Evolutionary conservation across 1,140 invertebrate genomes (phyloP), one percentile per base, ranked within the genome.

Genomic region (Drosophila teissieri): DNA sequence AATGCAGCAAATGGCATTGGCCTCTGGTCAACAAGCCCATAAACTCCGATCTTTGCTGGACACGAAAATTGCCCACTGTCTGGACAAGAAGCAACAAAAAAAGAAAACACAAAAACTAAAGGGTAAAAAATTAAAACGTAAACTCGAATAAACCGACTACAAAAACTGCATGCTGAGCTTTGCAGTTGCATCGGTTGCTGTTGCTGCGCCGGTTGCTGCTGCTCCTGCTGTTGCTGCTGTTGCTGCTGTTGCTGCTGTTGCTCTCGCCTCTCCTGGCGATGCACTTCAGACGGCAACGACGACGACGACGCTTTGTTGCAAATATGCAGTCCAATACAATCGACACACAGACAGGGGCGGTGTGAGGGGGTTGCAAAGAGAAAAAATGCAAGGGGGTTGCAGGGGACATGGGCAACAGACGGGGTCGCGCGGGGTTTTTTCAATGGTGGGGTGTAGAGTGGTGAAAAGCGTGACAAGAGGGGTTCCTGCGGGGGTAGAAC

Each of bases 201-300:
- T 48, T 65, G 56, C 37, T 65, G 61, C 34, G 52, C 37, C 19
- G n/a, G 57, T 39, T 10, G 67, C 27, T 44, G 69, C 17, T 53
- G 62, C 24, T 60, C 49, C 49, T 67, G 49, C 3, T 45, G 58
- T 4, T 56, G 52, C 11, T 52, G 34, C 24, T 49, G 48, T n/a
- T 40, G 24, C 5, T 37, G 48, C 31, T n/a, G 68, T 40, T 55
- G 69, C 44, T 53, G 54, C 52, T 49, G 63, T 75, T 76, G 67
- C 67, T 85, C 49, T 37, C 75, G 42, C 61, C 73, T 73, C 72
- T 75, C 73, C 53, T 52, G 61, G 61, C 61, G 51, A 65, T 76
- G 84, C 84, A 88, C 84, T 88, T 88, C 84, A 88, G 84, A 88
- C 78, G 83, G 88, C 61, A 68, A 82, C 62, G 54, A 48, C 65